Evolutionary conservation across 1,140 invertebrate species (phyloP), one percentile per base, ranked within the genome.

Genomic region (Drosophila ironensis): DNA sequence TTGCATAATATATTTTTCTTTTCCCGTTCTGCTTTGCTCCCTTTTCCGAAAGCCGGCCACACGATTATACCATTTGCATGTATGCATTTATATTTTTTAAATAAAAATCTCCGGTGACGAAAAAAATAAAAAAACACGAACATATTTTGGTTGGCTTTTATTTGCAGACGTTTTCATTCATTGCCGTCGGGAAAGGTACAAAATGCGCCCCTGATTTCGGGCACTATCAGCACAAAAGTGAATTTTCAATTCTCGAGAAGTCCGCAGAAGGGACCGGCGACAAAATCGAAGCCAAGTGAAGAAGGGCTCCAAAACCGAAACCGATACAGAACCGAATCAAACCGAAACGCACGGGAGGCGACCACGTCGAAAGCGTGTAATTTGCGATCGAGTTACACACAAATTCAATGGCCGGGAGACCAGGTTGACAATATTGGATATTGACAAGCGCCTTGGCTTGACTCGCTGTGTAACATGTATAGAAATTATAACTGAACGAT

Each of bases 371-470:
- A 46, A 48, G 56, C 48, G 69, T 60, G 60, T 52, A 52, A 70
- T 59, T 56, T 37, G 41, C 35, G 75, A 78, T 78, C 74, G 37
- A 30, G 50, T 77, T 78, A 69, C 54, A 78, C 78, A 69, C 54
- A 78, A 12, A 12, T n/a, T 33, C 30, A 5, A 33, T 33, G 54
- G 30, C 19, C 42, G 28, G 41, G 46, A n/a, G n/a, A n/a, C n/a
- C n/a, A n/a, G n/a, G n/a, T n/a, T n/a, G 8, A 33, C 35, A 63
- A 37, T 59, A 59, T 28, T 20, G 22, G 27, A 40, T 56, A 24
- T 33, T 45, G 59, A 63, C 59, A n/a, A n/a, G n/a, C n/a, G n/a
- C n/a, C n/a, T n/a, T n/a, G 30, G 54, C 50, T 53, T 54, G 54
- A 38, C 54, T 59, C n/a, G n/a, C n/a, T n/a, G n/a, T n/a, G n/a